Evolutionary conservation across 2,797 vertebrate species (phyloP).

Genomic region (Arnoldichthys spilopterus): DNA sequence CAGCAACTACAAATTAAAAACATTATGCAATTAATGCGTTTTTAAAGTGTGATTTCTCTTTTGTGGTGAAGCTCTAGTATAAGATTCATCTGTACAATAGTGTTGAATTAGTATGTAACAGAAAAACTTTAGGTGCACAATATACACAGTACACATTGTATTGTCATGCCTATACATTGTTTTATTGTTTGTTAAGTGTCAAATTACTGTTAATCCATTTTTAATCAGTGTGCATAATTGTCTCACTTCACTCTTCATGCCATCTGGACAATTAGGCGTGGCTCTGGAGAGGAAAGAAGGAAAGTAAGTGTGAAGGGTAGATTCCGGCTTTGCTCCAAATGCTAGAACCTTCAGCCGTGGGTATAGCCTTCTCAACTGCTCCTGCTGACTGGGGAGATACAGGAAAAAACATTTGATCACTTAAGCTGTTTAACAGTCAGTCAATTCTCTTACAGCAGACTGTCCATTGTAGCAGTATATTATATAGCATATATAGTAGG

Average conservation of each 20-base stretch:
- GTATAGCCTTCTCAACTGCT: conserved; percentile 89
- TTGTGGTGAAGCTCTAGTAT: not conserved
- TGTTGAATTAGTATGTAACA: no score
- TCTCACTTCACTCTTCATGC: conserved; percentile 92
- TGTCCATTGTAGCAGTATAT: no score
- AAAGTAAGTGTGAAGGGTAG: conserved; percentile 88
- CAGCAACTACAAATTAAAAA: conserved; percentile 79
- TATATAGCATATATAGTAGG: no score
- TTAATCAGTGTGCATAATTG: not conserved
- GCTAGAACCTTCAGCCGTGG: conserved; percentile 92
- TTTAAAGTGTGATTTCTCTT: not conserved
- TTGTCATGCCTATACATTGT: no score
- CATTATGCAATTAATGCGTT: not conserved
- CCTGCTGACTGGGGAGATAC: conserved; percentile 83
- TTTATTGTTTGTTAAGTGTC: no score
- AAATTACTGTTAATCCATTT: not conserved
- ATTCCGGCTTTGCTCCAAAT: conserved; percentile 89
- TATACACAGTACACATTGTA: no score
- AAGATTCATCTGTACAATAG: no score
- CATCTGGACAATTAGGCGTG: conserved; percentile 82
- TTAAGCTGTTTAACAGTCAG: not conserved
- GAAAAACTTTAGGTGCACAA: no score
- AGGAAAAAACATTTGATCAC: not conserved
- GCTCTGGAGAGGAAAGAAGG: conserved; percentile 95
- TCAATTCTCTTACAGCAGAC: not conserved